Evolutionary conservation across 2,113 vertebrate species (phyloP).

Genomic region (Anarhynchus alexandrinus): DNA sequence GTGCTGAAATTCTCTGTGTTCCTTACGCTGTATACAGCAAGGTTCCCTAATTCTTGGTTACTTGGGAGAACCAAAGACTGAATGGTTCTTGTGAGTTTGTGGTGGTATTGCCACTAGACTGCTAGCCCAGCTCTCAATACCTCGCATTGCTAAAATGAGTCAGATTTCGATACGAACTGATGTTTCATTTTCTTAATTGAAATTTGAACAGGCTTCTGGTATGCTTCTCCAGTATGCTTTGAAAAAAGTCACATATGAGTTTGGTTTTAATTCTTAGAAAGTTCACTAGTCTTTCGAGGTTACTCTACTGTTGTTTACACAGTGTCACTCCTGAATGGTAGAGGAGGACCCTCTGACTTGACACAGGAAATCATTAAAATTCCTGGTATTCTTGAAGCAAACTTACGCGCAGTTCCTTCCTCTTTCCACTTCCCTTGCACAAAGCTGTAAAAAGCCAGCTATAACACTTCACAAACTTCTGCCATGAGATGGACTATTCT

Average conservation of each 20-base stretch:
- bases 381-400: constrained; percentile 56
- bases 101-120: neutral
- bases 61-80: neutral
- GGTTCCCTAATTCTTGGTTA: neutral
- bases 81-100: neutral
- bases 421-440: neutral
- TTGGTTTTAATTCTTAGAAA: constrained; percentile 51
- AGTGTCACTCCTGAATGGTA: neutral
- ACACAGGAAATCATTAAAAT: constrained; percentile 70
- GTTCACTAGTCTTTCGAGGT: constrained; percentile 25
- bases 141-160: neutral
- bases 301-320: constrained; percentile 39
- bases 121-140: neutral
- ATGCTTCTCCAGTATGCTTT: neutral
- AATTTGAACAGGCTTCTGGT: constrained; percentile 3
- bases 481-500: neutral
- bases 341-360: constrained; percentile 13
- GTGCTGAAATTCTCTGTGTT: neutral
- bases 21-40: neutral
- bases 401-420: neutral
- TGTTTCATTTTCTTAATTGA: neutral
- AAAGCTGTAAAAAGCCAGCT: neutral
- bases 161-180: neutral
- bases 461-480: neutral
- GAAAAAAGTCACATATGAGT: neutral